These are phyloP conservation scores for Muschampia plurimacula DNA, from an alignment of 2,888 invertebrate species.

Conservation along the genomic window DNA sequence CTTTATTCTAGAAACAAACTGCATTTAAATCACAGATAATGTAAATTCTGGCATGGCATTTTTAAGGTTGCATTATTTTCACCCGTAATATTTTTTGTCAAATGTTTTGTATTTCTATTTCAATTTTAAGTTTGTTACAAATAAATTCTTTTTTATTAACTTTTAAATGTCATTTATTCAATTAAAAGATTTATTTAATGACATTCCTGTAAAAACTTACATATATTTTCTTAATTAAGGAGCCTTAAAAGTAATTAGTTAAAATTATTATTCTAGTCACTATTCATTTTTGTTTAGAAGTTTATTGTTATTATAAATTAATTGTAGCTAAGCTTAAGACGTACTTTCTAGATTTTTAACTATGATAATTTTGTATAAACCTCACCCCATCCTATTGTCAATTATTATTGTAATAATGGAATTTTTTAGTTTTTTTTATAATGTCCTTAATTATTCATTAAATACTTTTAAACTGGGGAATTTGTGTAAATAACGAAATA, in stretches of 20 bases:
- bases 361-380: background rate
- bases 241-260: background rate
- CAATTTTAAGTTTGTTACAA: constrained; percentile 15
- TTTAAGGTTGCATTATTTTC: background rate
- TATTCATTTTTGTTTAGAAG: background rate
- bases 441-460: no score
- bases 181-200: background rate
- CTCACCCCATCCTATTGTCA: constrained; percentile 15
- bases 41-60: constrained; percentile 8
- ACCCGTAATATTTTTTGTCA: background rate
- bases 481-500: no score
- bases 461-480: no score
- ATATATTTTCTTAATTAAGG: background rate
- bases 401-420: background rate
- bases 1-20: background rate
- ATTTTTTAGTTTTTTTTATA: no score
- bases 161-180: background rate
- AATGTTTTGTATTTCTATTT: background rate
- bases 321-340: no score
- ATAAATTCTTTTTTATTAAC: background rate
- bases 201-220: constrained; percentile 28
- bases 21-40: constrained; percentile 17
- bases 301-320: background rate
- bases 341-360: no score
- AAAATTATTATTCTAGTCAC: constrained; percentile 20